These are phyloP conservation scores for Actinia equina DNA, from an alignment of 64 coral and sea anemone species.

Conservation along the genomic window DNA sequence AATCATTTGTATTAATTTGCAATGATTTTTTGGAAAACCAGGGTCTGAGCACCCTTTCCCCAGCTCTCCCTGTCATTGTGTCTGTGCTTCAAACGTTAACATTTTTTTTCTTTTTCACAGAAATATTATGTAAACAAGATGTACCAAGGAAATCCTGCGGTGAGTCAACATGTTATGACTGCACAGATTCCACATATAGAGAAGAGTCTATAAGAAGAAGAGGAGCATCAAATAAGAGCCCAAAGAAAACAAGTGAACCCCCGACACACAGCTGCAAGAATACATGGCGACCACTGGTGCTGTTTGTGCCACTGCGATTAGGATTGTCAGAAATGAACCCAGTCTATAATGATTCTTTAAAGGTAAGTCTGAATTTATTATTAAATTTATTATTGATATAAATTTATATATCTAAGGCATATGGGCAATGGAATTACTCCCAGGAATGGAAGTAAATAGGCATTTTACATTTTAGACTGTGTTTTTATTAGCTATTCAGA, in stretches of 20 bases:
- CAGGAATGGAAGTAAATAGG: no score
- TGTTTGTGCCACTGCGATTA: conserved; percentile 93
- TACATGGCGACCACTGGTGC: conserved; percentile 82
- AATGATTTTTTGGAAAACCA: no score
- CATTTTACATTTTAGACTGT: no score
- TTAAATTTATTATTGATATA: no score
- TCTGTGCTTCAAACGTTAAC: background rate
- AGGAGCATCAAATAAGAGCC: conserved; percentile 19
- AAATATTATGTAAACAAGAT: conserved; percentile 64
- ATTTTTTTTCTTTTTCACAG: conserved; percentile 12
- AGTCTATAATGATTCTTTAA: conserved; percentile 87
- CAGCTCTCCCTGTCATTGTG: no score
- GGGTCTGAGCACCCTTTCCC: no score
- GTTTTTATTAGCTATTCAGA: no score
- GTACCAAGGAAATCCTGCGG: conserved; percentile 40
- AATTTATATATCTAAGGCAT: no score
- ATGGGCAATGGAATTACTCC: no score
- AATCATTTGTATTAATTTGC: no score
- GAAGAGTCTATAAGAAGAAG: background rate
- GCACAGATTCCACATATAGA: conserved; percentile 31
- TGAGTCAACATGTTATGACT: conserved; percentile 50
- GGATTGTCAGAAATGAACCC: conserved; percentile 91
- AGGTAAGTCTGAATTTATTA: conserved; percentile 39
- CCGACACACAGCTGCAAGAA: conserved; percentile 15
- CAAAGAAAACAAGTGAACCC: conserved; percentile 19